These are phyloP conservation scores for Panonychus citri DNA, from an alignment of 1,140 invertebrate species.

Conservation along the genomic window DNA sequence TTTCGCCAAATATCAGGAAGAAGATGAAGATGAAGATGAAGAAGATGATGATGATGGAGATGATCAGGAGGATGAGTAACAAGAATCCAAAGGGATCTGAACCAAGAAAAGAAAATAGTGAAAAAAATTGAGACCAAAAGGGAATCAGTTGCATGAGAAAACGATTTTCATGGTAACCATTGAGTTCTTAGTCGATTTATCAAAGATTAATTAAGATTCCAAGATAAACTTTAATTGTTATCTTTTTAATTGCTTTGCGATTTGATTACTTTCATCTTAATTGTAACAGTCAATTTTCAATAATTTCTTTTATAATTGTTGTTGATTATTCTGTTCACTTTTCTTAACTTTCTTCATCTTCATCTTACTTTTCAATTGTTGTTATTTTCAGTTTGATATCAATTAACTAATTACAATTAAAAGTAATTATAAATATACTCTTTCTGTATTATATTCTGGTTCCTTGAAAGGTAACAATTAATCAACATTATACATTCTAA, in stretches of 20 bases:
- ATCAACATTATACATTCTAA: too few species aligned
- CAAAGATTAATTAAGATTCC: background rate
- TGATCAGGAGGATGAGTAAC: background rate
- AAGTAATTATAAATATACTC: too few species aligned
- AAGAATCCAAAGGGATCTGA: background rate
- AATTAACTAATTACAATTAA: too few species aligned
- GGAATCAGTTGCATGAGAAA: background rate
- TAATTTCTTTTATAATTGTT: background rate
- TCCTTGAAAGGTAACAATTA: too few species aligned
- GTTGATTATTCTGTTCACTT: too few species aligned
- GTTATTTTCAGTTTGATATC: too few species aligned
- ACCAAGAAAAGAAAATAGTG: background rate
- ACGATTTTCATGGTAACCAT: background rate
- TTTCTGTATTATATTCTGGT: too few species aligned
- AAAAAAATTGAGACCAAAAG: background rate
- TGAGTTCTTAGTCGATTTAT: background rate
- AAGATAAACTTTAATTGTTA: background rate
- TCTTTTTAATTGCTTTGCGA: background rate
- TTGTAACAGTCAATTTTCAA: background rate
- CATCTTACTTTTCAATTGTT: too few species aligned
- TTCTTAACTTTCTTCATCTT: too few species aligned
- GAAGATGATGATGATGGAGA: background rate
- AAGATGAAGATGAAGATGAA: background rate
- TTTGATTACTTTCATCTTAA: background rate
- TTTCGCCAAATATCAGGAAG: background rate